Conservation (phyloP, 1,140 invertebrate species). For the Eurosta solidaginis region DNA sequence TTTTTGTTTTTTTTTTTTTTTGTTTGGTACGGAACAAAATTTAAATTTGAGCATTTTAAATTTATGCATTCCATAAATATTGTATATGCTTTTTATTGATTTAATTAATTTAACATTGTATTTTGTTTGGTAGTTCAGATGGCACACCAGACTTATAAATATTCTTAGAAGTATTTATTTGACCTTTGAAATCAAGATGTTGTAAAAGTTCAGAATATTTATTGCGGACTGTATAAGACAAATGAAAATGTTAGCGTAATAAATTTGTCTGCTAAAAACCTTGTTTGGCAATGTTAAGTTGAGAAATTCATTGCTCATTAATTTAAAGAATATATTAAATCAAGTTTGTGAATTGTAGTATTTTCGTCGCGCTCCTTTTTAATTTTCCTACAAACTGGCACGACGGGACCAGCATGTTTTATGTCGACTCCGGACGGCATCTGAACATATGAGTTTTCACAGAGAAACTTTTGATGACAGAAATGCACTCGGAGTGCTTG, state of each 20-base stretch:
- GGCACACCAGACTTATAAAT: conserved; percentile 1
- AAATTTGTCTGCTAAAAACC: background rate
- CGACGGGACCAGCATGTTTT: no score
- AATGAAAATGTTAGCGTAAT: background rate
- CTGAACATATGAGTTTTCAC: no score
- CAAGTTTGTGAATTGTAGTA: no score
- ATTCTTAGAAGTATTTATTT: background rate
- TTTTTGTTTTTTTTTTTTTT: background rate
- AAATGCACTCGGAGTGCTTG: no score
- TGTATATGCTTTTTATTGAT: background rate
- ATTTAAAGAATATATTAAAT: no score
- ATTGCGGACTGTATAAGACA: background rate
- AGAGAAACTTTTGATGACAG: no score
- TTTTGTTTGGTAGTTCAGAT: background rate
- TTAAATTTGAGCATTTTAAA: background rate
- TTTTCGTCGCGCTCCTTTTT: no score
- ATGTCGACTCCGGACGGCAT: no score
- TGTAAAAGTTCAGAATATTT: background rate
- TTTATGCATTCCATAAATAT: background rate
- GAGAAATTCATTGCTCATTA: no score
- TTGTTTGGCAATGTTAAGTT: no score
- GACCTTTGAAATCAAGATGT: background rate
- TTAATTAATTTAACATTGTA: background rate
- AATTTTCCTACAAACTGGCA: no score
- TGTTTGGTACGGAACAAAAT: background rate